A percentile compares a stretch with the other conserved stretches of the same genome.
These are phyloP conservation scores for Centropus unirufus DNA, from an alignment of 2,113 vertebrate genomes.

Conservation along the genomic window DNA sequence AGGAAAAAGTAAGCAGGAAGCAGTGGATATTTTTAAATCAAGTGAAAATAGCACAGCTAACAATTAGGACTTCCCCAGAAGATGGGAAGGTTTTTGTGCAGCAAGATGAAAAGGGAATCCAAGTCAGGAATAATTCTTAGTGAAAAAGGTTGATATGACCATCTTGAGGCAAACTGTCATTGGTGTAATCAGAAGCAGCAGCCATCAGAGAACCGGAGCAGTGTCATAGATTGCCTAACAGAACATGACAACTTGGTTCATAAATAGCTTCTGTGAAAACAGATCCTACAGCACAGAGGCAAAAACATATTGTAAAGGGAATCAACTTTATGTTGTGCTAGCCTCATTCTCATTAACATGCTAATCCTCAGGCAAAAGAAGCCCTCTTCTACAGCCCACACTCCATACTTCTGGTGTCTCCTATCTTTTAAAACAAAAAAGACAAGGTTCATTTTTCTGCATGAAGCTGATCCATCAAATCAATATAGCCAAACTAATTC, in stretches of 20 bases:
- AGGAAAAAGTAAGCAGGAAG: neutral
- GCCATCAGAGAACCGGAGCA: neutral
- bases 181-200: conserved; percentile 23
- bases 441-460: neutral
- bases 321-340: conserved; percentile 49
- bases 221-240: conserved; percentile 45
- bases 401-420: neutral
- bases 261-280: conserved; percentile 58
- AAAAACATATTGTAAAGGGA: conserved; percentile 46
- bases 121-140: neutral
- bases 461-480: neutral
- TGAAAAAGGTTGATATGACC: neutral
- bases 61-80: neutral
- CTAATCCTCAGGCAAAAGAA: conserved; percentile 22
- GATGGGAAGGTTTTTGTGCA: neutral
- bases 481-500: neutral
- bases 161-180: conserved; percentile 31
- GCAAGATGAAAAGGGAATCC: neutral
- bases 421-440: neutral
- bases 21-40: neutral
- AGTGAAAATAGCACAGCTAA: neutral
- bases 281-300: conserved; percentile 26
- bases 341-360: conserved; percentile 42
- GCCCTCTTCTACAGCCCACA: neutral
- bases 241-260: conserved; percentile 46